Evolutionary conservation across 2,797 vertebrate genomes (phyloP).

Genomic region (Dermochelys coriacea): DNA sequence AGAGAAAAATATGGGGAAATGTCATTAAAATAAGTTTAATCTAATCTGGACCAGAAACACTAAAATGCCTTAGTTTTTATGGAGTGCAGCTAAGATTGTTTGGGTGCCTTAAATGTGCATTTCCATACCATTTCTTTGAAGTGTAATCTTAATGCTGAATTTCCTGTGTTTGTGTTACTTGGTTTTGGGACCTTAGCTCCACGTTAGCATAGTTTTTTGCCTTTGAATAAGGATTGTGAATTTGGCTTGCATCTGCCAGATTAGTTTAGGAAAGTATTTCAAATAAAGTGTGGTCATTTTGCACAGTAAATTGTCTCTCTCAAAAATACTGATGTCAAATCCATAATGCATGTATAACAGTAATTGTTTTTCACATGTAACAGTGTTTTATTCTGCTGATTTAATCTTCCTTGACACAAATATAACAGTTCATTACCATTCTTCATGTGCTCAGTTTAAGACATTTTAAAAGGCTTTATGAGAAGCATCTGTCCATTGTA

Average conservation of each 20-base stretch:
- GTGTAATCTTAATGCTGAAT: neutral
- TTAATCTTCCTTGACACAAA: conserved; percentile 12
- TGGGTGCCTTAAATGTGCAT: neutral
- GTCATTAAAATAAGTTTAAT: neutral
- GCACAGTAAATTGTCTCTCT: neutral
- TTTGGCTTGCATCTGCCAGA: neutral
- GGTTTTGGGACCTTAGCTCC: neutral
- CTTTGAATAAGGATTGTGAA: neutral
- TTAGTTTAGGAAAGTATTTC: neutral
- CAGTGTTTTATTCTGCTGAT: neutral
- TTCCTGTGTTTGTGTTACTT: neutral
- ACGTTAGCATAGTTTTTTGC: neutral
- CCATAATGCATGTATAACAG: neutral
- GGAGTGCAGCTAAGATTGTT: neutral
- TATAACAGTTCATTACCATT: neutral
- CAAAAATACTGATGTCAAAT: neutral
- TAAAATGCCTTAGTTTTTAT: neutral
- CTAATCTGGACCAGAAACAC: neutral
- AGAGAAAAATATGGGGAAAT: neutral
- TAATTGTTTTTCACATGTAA: neutral
- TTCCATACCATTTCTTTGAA: neutral
- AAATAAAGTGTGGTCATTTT: neutral
- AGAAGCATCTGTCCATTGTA: neutral
- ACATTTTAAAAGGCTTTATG: neutral
- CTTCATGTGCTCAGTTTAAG: neutral